Percentiles rank a stretch among this genome's conserved stretches.
phyloP scores from a whole-genome alignment of 2,888 invertebrate genomes.

The Lingula anatina region DNA sequence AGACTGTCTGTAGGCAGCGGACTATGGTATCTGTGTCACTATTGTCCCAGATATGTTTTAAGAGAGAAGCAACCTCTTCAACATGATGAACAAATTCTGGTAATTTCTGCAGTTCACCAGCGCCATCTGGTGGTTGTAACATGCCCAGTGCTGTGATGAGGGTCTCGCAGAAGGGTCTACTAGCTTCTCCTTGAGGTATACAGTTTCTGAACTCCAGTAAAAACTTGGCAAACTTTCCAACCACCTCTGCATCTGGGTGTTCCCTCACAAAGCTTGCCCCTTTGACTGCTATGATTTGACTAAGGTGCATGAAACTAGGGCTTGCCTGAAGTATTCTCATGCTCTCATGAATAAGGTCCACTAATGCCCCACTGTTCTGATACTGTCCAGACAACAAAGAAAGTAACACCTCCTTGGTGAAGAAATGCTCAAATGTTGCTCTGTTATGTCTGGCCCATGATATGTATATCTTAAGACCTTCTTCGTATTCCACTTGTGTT shows the following conservation, averaged over 20 bases:
- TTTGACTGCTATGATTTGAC: constrained; percentile 22
- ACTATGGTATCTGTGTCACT: constrained; percentile 17
- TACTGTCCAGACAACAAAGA: constrained; percentile 18
- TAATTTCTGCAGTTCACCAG: constrained; percentile 13
- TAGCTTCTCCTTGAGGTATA: constrained; percentile 27
- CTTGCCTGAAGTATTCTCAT: constrained; percentile 18
- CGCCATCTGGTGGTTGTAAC: constrained; percentile 18
- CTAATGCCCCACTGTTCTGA: constrained; percentile 19
- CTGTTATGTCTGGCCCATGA: constrained; percentile 29
- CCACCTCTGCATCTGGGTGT: constrained; percentile 18
- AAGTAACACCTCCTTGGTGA: constrained; percentile 21
- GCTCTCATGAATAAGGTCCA: constrained; percentile 21
- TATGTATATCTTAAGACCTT: constrained; percentile 24
- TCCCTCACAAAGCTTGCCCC: constrained; percentile 23
- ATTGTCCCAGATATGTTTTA: constrained; percentile 27
- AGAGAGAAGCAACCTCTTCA: constrained; percentile 19
- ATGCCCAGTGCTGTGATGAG: constrained; percentile 26
- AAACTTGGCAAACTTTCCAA: constrained; percentile 24
- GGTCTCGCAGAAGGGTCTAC: constrained; percentile 23
- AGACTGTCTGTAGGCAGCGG: constrained; percentile 29
- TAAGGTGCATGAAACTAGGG: constrained; percentile 14
- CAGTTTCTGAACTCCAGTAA: constrained; percentile 30
- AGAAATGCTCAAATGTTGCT: constrained; percentile 22
- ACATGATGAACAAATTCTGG: constrained; percentile 29
- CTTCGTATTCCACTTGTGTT: constrained; percentile 16